Conservation (phyloP, 2,113 vertebrate genomes). For the Holacanthus passer region DNA sequence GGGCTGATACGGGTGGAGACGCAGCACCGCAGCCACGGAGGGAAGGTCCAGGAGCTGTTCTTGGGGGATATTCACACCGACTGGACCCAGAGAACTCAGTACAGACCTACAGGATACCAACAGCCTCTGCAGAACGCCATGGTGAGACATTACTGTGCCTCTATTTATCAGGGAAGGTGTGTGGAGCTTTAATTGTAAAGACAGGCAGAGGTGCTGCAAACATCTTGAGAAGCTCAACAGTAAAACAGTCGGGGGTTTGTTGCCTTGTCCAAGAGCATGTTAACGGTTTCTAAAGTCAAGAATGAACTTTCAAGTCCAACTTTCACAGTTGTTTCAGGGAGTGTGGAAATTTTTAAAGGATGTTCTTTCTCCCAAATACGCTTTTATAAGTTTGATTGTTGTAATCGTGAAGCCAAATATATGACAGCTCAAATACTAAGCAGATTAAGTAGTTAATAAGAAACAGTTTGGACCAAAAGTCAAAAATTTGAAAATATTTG, state of each 20-base stretch:
- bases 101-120: conserved; percentile 91
- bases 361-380: too few species aligned
- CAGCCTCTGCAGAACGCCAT: conserved; percentile 89
- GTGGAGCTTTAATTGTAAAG: not conserved
- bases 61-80: conserved; percentile 92
- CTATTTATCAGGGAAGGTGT: not conserved
- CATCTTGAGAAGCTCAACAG: not conserved
- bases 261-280: not conserved
- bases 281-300: not conserved
- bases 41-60: conserved; percentile 88
- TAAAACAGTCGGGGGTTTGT: not conserved
- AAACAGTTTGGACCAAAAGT: too few species aligned
- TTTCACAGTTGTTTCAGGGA: not conserved
- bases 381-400: too few species aligned
- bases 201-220: not conserved
- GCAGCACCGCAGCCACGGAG: conserved; percentile 79
- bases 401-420: too few species aligned
- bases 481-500: not conserved
- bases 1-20: conserved; percentile 88
- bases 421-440: too few species aligned
- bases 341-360: too few species aligned
- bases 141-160: conserved; percentile 82
- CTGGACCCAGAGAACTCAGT: conserved; percentile 86
- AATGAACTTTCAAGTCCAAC: not conserved
- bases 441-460: too few species aligned